phyloP scores from a whole-genome alignment of 1,140 invertebrate species.

The Dolichoris vasculosae region DNA sequence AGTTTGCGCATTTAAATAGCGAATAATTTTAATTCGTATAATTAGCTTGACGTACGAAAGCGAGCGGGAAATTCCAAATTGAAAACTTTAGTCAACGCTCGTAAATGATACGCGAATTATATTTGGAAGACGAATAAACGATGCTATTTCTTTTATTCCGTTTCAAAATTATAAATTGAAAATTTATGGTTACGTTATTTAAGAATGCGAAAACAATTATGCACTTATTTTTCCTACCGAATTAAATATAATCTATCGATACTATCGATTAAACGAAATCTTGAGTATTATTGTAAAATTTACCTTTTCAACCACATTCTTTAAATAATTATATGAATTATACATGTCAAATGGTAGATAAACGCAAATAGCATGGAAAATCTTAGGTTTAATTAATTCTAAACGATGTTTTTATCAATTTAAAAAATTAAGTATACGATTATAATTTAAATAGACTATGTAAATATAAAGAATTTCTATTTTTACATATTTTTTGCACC shows the following conservation, averaged over 20 bases:
- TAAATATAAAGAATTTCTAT: not conserved
- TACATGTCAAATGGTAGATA: too few relatives aligned
- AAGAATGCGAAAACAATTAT: not conserved
- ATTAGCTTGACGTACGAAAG: not conserved
- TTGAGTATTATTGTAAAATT: not conserved
- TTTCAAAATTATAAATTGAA: not conserved
- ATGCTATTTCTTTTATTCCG: not conserved
- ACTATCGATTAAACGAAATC: not conserved
- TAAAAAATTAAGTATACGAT: not conserved
- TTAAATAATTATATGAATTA: not conserved
- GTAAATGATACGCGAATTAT: not conserved
- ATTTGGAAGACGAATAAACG: not conserved
- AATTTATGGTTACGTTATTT: not conserved
- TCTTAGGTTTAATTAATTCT: too few relatives aligned
- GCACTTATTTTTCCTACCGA: not conserved
- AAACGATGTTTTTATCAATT: not conserved
- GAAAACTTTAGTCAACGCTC: not conserved
- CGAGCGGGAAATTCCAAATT: not conserved
- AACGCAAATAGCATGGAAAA: too few relatives aligned
- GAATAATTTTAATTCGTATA: too few relatives aligned
- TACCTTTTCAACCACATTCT: not conserved
- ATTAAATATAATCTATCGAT: not conserved
- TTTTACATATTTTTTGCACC: not conserved
- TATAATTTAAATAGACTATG: not conserved
- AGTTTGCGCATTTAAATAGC: too few relatives aligned